Base-by-base conservation (phyloP, 2,113 vertebrate species). In the Antechinus flavipes region DNA sequence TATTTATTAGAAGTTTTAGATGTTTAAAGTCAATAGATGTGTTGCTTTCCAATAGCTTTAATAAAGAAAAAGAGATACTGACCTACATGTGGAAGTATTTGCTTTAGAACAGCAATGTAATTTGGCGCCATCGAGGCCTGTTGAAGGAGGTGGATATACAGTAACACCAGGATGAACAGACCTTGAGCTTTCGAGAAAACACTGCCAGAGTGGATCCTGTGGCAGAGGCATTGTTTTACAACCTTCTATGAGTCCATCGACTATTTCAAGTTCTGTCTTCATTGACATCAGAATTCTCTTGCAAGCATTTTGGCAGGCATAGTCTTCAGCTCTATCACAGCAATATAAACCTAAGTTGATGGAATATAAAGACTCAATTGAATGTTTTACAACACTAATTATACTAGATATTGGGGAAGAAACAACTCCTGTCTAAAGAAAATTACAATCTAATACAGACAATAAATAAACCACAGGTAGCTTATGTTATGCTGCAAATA, bases 141-240 rank as follows among this genome's bases (percentile, higher is more conserved):
- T 99, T 0, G 99, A 99, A 93, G 99, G 99, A 24, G 99, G 99
- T 47, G 99, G 98, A 93, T 99, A 99, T 35, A 99, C 97, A n/a
- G 99, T 99, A 93, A 99, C 98, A 26, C 99, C 99, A 11, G 99
- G 99, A 93, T 99, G 98, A 90, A 99, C 99, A 30, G 99, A 99
- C 47, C 99, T 99, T 1, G 99, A 99, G 25, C 99, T 99, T 96
- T 99, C 99, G 42, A 99, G 98, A 93, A 99, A 99, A 97, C 99
- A 99, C 95, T 99, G 99, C 99, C 99, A 99, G 94, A 99, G 99
- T 1, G 99, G 99, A 94, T 99, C 99, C 98, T 99, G 99, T 55
- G 99, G 99, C 90, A 99, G 99, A 7, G 99, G 99, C 98, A 99
- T 99, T 23, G 99, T 99, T 96, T 99, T 99, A 56, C 99, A 99